A percentile compares a stretch with the other conserved stretches of the same genome.
phyloP scores from a whole-genome alignment of 1,140 invertebrate genomes.

The Thaumetopoea pityocampa region DNA sequence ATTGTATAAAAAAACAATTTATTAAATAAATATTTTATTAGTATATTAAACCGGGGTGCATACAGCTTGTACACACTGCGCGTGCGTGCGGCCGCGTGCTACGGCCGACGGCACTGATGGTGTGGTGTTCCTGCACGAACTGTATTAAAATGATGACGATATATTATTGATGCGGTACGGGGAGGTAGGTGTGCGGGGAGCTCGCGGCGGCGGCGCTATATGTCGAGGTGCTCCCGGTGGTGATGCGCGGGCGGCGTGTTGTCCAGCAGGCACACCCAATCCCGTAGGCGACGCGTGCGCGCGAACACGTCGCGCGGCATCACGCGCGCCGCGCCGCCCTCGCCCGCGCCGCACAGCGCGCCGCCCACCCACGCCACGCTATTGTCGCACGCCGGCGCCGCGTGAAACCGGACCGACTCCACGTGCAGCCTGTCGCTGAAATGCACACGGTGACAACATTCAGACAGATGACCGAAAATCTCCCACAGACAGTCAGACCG shows the following conservation, averaged over 20 bases:
- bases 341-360: constrained; percentile 89
- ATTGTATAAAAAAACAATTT: no score
- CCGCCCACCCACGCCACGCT: constrained; percentile 74
- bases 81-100: no score
- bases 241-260: constrained; percentile 62
- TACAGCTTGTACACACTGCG: no score
- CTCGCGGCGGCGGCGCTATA: constrained; percentile 10
- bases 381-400: constrained; percentile 34
- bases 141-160: no score
- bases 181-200: no score
- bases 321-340: constrained; percentile 84
- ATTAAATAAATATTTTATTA: no score
- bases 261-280: constrained; percentile 88
- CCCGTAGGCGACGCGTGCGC: constrained; percentile 82
- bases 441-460: neutral
- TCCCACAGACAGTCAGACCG: no score
- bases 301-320: constrained; percentile 86
- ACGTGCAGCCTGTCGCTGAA: constrained; percentile 29
- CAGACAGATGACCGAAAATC: no score
- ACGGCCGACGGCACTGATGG: no score
- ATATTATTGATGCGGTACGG: no score
- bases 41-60: no score
- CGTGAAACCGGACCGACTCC: constrained; percentile 43
- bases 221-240: constrained; percentile 19
- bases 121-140: no score